Base-by-base conservation (phyloP, 2,113 vertebrate species). In the Ptilorrhoa leucosticta region DNA sequence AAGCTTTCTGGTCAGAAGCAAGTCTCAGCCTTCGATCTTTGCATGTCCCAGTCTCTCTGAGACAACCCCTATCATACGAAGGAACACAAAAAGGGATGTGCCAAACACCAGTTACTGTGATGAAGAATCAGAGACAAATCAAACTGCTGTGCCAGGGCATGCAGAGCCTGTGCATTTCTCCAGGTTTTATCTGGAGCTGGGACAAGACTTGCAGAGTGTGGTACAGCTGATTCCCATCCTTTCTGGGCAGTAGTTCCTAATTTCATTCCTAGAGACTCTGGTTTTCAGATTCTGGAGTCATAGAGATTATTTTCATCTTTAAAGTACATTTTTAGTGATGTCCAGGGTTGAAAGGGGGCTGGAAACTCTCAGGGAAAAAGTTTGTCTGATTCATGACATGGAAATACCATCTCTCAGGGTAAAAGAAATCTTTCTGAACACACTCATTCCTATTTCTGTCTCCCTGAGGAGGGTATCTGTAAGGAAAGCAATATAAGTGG, bases 1-100 rank as follows among this genome's bases (percentile, higher is more conserved):
- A 96, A 97, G 89, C 93, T 91, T 77, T 97, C 93, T 89, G 79
- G 95, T 86, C 77, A 94, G 82, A 90, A 89, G 56, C 73, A 95
- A 96, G 92, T 66, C 90, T 82, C 70, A 96, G 47, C 64, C 87
- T 97, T 96, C 64, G 2, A 54, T 92, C 87, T 96, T 94, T 65
- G 71, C 56, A n/a, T 35, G 80, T 92, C 68, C 82, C 57, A 84
- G 64, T 56, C 71, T 73, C 9, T 70, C 35, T 61, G 64, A 89
- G 61, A 91, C 54, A 75, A 54, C 60, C 15, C 58, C 10, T 57
- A 21, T 10, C 58, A 68, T 1, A 45, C 6, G 24, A 78, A 88
- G 42, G 39, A 68, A 81, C 0, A 1, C 28, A 68, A 50, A 30
- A 44, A 66, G 72, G 53, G 30, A 47, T 23, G 31, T 53, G 30